phyloP scores from a whole-genome alignment of 2,797 vertebrate species.

The Micropoecilia bifurca region DNA sequence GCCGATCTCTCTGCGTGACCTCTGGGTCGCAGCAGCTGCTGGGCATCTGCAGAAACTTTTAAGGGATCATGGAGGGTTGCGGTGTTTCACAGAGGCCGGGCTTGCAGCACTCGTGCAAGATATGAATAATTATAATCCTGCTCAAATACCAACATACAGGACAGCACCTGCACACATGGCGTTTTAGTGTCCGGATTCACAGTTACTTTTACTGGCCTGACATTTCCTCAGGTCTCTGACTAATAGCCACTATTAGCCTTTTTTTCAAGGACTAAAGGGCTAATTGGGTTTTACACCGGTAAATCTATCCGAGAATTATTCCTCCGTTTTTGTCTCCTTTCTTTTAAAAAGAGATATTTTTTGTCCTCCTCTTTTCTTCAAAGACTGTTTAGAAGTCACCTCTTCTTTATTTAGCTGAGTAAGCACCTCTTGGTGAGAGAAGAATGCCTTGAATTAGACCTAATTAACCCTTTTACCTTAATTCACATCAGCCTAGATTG shows the following conservation, averaged over 20 bases:
- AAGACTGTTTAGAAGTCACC: constrained; percentile 60
- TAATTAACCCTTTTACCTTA: constrained; percentile 65
- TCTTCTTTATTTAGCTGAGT: constrained; percentile 61
- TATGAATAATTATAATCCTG: constrained; percentile 26
- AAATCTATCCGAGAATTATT: constrained; percentile 14
- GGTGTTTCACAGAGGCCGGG: constrained; percentile 31
- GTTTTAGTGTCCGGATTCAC: constrained; percentile 16
- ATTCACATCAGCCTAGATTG: constrained; percentile 30
- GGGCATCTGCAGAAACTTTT: constrained; percentile 38
- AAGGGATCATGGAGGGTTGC: constrained; percentile 23
- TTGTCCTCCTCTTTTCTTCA: constrained; percentile 31
- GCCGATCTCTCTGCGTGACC: constrained; percentile 52
- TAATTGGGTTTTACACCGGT: constrained; percentile 12
- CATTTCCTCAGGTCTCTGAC: constrained; percentile 23
- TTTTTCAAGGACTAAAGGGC: constrained; percentile 11
- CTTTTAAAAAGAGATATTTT: constrained; percentile 22
- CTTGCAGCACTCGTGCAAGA: constrained; percentile 11
- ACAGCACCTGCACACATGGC: background rate
- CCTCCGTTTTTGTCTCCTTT: constrained; percentile 6
- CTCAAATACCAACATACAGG: background rate
- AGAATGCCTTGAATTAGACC: constrained; percentile 61
- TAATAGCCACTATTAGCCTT: constrained; percentile 1
- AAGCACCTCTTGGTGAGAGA: constrained; percentile 46
- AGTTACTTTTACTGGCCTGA: constrained; percentile 1
- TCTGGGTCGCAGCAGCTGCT: constrained; percentile 57